phyloP scores from a whole-genome alignment of 2,113 vertebrate species.

The Oenanthe melanoleuca region DNA sequence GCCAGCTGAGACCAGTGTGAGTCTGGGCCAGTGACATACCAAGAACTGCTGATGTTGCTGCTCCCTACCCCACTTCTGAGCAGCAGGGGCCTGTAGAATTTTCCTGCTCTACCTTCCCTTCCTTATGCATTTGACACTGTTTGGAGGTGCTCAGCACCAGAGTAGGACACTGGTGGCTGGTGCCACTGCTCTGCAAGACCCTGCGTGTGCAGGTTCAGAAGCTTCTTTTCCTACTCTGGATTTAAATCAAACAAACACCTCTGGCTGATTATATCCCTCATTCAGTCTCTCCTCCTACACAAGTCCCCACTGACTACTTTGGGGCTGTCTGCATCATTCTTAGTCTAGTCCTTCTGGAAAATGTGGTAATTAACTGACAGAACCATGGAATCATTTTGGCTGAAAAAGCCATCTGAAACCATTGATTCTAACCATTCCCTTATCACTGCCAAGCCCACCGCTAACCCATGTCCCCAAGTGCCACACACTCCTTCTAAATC shows the following conservation, averaged over 20 bases:
- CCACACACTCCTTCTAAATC: background rate
- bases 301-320: background rate
- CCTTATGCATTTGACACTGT: background rate
- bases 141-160: background rate
- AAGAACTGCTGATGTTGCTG: background rate
- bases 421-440: background rate
- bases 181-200: background rate
- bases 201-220: accelerated
- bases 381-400: background rate
- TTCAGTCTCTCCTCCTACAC: background rate
- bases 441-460: background rate
- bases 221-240: background rate
- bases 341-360: background rate
- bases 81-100: background rate
- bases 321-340: background rate
- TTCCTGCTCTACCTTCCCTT: background rate
- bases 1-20: background rate
- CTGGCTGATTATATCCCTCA: background rate
- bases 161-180: background rate
- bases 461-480: background rate
- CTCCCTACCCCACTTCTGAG: background rate
- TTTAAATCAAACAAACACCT: background rate
- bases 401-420: background rate
- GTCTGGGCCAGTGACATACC: background rate
- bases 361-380: background rate